Conservation (phyloP, 2,113 vertebrate genomes). For the Dasypus novemcinctus region DNA sequence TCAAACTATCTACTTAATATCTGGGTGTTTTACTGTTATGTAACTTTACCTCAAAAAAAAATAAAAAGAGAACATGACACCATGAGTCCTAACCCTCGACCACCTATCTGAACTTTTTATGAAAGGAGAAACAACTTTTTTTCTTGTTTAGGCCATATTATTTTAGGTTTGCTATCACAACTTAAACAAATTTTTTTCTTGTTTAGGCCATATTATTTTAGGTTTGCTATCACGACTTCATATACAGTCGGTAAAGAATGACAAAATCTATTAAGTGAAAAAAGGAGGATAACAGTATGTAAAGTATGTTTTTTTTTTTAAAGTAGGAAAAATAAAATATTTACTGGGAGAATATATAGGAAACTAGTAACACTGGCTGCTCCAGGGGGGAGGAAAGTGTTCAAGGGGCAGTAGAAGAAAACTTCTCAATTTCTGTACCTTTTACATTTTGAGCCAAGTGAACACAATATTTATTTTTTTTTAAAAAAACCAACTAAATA, state of each 20-base stretch:
- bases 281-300: neutral
- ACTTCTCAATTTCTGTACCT: neutral
- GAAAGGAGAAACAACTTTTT: neutral
- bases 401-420: neutral
- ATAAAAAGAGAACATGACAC: neutral
- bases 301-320: neutral
- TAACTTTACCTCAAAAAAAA: neutral
- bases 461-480: neutral
- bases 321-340: neutral
- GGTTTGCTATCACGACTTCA: neutral
- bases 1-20: neutral
- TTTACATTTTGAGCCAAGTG: neutral
- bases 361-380: neutral
- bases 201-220: neutral
- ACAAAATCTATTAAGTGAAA: neutral
- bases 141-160: neutral
- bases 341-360: neutral
- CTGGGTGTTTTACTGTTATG: neutral
- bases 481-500: neutral
- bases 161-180: neutral
- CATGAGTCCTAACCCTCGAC: neutral
- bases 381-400: neutral
- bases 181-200: neutral
- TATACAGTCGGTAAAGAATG: neutral
- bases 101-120: neutral